Percentiles rank a stretch among this genome's conserved stretches.
These are phyloP conservation scores for Steinernema feltiae DNA, from an alignment of 1,140 invertebrate species.

Conservation along the genomic window DNA sequence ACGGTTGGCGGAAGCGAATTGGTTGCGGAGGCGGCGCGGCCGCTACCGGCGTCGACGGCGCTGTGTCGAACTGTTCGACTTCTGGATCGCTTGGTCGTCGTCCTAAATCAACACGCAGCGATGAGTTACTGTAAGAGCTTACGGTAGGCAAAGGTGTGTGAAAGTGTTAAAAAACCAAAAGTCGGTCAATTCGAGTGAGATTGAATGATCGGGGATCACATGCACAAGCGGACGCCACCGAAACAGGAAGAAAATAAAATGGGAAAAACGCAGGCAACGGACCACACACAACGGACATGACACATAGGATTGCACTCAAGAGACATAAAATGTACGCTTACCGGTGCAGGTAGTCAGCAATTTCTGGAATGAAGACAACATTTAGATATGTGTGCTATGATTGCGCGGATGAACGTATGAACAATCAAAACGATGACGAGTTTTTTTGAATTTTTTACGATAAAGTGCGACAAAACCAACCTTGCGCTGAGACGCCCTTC, in stretches of 20 bases:
- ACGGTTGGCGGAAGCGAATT: slow-evolving; percentile 23
- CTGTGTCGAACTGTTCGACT: background rate
- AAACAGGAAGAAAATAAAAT: background rate
- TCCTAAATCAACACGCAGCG: too few species aligned
- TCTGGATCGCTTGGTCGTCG: background rate
- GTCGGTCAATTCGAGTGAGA: background rate
- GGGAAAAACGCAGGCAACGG: background rate
- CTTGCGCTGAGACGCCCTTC: slow-evolving; percentile 13
- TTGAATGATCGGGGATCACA: background rate
- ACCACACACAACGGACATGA: background rate
- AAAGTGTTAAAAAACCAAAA: background rate
- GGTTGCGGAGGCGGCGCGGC: slow-evolving; percentile 1
- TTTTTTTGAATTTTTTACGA: too few species aligned
- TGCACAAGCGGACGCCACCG: background rate
- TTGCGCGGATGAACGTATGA: too few species aligned
- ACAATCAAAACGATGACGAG: too few species aligned
- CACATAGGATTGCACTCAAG: background rate
- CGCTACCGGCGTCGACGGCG: background rate
- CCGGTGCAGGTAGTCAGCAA: background rate
- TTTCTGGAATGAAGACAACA: slow-evolving; percentile 12
- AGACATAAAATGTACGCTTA: background rate
- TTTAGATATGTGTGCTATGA: background rate
- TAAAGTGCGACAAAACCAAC: too few species aligned
- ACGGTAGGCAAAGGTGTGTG: background rate
- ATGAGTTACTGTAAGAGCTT: too few species aligned